Evolutionary conservation across 1,140 invertebrate genomes (phyloP), one percentile per base, ranked within the genome.

Genomic region (Littorina saxatilis): DNA sequence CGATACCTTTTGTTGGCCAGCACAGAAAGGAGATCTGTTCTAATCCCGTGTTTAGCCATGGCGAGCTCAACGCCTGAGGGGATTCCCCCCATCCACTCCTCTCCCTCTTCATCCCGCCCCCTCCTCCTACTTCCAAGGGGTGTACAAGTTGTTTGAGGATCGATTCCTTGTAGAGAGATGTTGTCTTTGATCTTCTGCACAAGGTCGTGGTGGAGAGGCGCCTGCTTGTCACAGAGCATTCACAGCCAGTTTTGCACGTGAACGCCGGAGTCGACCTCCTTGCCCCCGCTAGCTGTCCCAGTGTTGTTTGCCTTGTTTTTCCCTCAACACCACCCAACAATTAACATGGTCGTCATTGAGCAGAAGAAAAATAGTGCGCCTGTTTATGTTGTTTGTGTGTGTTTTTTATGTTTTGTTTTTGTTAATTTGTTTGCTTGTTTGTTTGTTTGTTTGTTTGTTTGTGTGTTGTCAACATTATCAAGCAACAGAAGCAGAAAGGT

Each of bases 361-460:
- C n/a, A n/a, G n/a, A n/a, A n/a, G n/a, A n/a, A n/a, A n/a, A n/a
- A n/a, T n/a, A n/a, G 32, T 72, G 32, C 35, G 32, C 35, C 7
- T 72, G 32, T 58, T 9, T 58, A 23, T 58, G 55, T 58, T 58
- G 55, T 58, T 9, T 58, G 55, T 58, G 55, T 58, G 55, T 23
- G 55, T 58, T 9, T 58, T 9, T 58, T 83, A 84, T 87, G 83
- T 81, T 87, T 13, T n/a, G 11, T 32, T 72, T n/a, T 3, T 72
- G 11, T 13, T 11, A 32, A 17, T 37, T 5, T 72, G 11, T 13
- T 11, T 32, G 32, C 23, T 5, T 72, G 39, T 37, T 5, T 72
- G 39, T 72, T 5, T 37, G 39, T 72, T 5, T 37, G 39, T 72
- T 5, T 72, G 32, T 72, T 13, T 37, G 32, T 72, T 13, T 37